Conservation (phyloP, 2,888 invertebrate genomes). For the Orthonychiurus folsomi region DNA sequence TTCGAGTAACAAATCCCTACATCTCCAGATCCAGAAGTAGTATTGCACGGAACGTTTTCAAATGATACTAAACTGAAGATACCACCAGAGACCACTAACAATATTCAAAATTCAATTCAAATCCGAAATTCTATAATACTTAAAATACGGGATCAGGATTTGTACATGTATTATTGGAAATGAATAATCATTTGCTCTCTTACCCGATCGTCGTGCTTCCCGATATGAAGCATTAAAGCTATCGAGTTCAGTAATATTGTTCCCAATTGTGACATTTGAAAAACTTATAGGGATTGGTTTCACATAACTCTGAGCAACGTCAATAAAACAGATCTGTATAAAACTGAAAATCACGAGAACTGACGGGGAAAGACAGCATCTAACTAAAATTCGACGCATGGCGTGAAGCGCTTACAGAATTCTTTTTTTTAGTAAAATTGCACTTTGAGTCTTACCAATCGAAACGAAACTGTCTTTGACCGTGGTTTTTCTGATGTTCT, state of each 20-base stretch:
- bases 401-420: background rate
- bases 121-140: no score
- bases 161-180: no score
- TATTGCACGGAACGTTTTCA: conserved; percentile 38
- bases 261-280: background rate
- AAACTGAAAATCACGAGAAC: no score
- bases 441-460: background rate
- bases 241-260: background rate
- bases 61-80: conserved; percentile 39
- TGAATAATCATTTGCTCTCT: no score
- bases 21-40: conserved; percentile 28
- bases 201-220: conserved; percentile 38
- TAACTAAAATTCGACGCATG: background rate
- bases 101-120: background rate
- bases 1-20: conserved; percentile 69
- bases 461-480: background rate
- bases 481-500: background rate
- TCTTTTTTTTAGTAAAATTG: background rate
- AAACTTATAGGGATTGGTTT: no score
- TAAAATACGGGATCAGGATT: no score
- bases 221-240: conserved; percentile 15
- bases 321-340: no score
- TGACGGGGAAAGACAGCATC: background rate
- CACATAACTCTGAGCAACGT: no score
- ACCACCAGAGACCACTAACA: conserved; percentile 3